Percentiles rank a stretch among this genome's conserved stretches.
Conservation (phyloP, 2,797 vertebrate genomes). For the Australoheros facetus region DNA sequence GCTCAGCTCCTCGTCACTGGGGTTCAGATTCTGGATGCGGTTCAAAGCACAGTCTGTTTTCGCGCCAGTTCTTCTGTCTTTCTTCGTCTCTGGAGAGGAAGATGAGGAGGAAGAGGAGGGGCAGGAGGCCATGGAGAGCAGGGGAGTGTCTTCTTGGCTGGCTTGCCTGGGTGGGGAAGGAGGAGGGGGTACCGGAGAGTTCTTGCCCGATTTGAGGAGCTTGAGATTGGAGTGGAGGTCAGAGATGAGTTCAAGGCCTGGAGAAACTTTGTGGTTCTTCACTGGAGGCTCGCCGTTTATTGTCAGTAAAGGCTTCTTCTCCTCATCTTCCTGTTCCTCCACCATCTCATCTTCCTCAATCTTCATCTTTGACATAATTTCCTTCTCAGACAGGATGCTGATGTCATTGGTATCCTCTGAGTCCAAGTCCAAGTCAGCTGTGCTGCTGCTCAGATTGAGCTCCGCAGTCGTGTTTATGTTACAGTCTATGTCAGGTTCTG, state of each 20-base stretch:
- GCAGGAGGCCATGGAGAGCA: slow-evolving; percentile 81
- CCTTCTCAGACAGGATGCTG: slow-evolving; percentile 82
- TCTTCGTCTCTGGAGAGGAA: slow-evolving; percentile 95
- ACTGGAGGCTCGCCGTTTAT: slow-evolving; percentile 47
- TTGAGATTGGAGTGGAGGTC: slow-evolving; percentile 68
- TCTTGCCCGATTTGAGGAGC: slow-evolving; percentile 63
- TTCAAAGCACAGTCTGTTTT: slow-evolving; percentile 97
- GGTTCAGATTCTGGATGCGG: slow-evolving; percentile 95
- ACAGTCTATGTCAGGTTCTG: slow-evolving; percentile 61
- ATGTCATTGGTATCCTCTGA: slow-evolving; percentile 81
- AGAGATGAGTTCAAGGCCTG: slow-evolving; percentile 58
- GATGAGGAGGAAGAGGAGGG: slow-evolving; percentile 87
- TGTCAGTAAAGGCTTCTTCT: slow-evolving; percentile 71
- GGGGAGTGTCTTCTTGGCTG: slow-evolving; percentile 87
- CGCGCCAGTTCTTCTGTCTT: slow-evolving; percentile 93
- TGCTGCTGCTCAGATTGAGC: slow-evolving; percentile 56
- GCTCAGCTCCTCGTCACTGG: slow-evolving; percentile 96
- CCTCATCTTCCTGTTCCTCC: slow-evolving; percentile 62
- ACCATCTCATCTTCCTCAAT: slow-evolving; percentile 62
- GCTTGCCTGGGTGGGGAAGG: slow-evolving; percentile 71
- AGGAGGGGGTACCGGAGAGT: slow-evolving; percentile 65
- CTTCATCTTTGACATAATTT: slow-evolving; percentile 69
- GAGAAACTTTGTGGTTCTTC: slow-evolving; percentile 46
- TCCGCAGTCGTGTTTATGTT: slow-evolving; percentile 44
- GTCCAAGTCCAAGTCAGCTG: slow-evolving; percentile 67